Percentiles rank a stretch among this genome's conserved stretches.
Conservation (phyloP, 2,888 invertebrate species). For the Phyllotreta striolata region DNA sequence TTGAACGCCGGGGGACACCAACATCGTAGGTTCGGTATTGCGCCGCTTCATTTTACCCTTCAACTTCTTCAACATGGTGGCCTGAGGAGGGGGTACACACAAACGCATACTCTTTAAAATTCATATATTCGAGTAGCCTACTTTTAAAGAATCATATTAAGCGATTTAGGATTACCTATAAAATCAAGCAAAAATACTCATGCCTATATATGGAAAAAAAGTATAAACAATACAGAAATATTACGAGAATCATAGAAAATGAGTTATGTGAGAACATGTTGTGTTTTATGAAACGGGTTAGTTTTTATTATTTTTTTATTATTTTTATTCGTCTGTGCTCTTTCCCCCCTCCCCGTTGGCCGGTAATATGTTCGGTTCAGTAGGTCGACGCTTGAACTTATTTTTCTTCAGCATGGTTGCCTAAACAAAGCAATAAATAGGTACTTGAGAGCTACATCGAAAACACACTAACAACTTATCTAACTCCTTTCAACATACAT, state of each 20-base stretch:
- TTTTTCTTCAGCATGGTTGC: slow-evolving; percentile 99
- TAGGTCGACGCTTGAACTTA: slow-evolving; percentile 96
- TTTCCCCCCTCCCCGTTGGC: slow-evolving; percentile 70
- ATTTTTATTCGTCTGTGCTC: slow-evolving; percentile 66
- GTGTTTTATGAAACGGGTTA: slow-evolving; percentile 49
- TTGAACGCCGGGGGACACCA: slow-evolving; percentile 64
- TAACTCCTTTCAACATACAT: neutral
- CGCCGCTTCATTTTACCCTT: slow-evolving; percentile 96
- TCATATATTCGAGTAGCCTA: slow-evolving; percentile 25
- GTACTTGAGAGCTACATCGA: slow-evolving; percentile 1
- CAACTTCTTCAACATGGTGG: slow-evolving; percentile 99
- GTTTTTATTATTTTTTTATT: slow-evolving; percentile 16
- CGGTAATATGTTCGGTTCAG: slow-evolving; percentile 79
- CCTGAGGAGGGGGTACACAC: slow-evolving; percentile 72
- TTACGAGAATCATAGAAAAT: slow-evolving; percentile 34
- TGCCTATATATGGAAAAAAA: slow-evolving; percentile 41
- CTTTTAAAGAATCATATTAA: slow-evolving; percentile 37
- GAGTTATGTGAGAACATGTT: slow-evolving; percentile 44
- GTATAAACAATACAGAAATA: slow-evolving; percentile 37
- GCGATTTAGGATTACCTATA: slow-evolving; percentile 41
- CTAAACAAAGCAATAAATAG: slow-evolving; percentile 65
- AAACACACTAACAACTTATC: slow-evolving; percentile 1
- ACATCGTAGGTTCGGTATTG: slow-evolving; percentile 87
- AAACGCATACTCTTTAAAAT: slow-evolving; percentile 35
- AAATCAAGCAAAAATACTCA: slow-evolving; percentile 44